A percentile compares a stretch with the other conserved stretches of the same genome.
Conservation (phyloP, 92 coral and sea anemone genomes). For the Bergia sp. region DNA sequence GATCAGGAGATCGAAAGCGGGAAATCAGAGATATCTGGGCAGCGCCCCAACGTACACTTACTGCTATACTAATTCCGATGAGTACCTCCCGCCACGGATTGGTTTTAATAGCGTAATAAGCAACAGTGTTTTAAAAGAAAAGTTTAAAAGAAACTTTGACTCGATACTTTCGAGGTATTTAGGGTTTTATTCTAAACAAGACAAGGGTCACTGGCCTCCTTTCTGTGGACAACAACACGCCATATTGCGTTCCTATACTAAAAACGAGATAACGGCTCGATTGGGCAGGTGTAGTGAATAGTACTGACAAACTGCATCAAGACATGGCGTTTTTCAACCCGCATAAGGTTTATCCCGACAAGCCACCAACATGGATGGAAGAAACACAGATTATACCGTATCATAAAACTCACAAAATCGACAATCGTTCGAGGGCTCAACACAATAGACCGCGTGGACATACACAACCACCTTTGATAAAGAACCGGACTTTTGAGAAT, state of each 20-base stretch:
- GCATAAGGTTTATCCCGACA: constrained; percentile 11
- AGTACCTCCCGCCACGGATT: background rate
- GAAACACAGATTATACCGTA: constrained; percentile 33
- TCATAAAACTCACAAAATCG: constrained; percentile 38
- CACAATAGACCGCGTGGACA: constrained; percentile 14
- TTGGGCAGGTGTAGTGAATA: constrained; percentile 12
- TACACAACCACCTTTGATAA: constrained; percentile 34
- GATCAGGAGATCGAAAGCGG: background rate
- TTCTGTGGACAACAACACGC: background rate
- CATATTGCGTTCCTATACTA: background rate
- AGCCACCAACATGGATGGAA: constrained; percentile 34
- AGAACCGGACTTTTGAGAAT: constrained; percentile 30
- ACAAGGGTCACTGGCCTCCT: constrained; percentile 1
- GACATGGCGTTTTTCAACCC: constrained; percentile 44
- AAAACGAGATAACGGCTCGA: background rate
- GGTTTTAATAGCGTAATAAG: background rate
- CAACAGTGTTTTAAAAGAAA: background rate
- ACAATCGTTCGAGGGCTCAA: constrained; percentile 36
- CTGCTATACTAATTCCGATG: background rate
- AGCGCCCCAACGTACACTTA: background rate
- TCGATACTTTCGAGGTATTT: background rate
- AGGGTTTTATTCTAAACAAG: background rate
- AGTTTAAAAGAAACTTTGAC: background rate
- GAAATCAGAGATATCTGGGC: background rate
- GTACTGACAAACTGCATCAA: background rate